Evolutionary conservation across 2,888 invertebrate genomes (phyloP).

Genomic region (Tubiluchus corallicola): DNA sequence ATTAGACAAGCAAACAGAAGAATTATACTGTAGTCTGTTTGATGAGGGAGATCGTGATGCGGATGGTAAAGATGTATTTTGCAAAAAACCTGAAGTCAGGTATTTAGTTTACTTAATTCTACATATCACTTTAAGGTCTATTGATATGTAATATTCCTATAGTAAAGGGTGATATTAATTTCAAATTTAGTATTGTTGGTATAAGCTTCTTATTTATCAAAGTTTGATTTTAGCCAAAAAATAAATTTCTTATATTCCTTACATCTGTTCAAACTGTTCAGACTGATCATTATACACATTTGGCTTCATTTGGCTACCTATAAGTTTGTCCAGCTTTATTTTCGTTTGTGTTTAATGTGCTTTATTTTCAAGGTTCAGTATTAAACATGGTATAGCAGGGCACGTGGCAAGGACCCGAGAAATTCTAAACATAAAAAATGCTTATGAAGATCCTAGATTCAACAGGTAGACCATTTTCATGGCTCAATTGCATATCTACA

Average conservation of each 20-base stretch:
- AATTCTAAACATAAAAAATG: background rate
- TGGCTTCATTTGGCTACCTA: no score
- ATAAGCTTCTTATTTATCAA: no score
- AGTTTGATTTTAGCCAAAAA: no score
- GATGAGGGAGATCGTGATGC: background rate
- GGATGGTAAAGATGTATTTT: background rate
- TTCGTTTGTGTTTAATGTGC: no score
- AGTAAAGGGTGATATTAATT: background rate
- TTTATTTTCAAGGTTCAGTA: background rate
- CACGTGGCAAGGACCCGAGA: background rate
- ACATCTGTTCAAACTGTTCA: no score
- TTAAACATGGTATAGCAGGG: background rate
- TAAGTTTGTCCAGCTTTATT: no score
- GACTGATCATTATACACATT: background rate
- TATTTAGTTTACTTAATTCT: no score
- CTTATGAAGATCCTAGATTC: background rate
- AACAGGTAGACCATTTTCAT: no score
- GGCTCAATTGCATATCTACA: no score
- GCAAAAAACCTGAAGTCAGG: background rate
- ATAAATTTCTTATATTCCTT: no score
- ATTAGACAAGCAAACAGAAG: background rate
- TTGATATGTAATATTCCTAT: background rate
- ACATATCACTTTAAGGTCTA: no score
- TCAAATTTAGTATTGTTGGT: no score
- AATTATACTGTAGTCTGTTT: constrained; percentile 1